Evolutionary conservation across 2,888 invertebrate genomes (phyloP).

Genomic region (Tinea trinotella): DNA sequence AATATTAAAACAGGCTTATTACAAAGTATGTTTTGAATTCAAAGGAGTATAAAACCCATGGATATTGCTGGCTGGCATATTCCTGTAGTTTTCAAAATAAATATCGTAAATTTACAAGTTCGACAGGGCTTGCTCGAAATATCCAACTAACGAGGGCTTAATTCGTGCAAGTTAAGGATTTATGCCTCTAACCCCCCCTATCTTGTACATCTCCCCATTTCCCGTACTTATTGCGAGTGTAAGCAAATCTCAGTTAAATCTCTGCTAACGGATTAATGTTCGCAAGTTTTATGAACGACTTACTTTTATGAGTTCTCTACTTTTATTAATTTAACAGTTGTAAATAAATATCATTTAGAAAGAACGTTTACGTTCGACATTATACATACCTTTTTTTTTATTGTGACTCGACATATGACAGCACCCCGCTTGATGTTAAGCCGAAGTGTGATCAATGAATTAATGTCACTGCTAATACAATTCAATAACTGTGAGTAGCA

Average conservation of each 20-base stretch:
- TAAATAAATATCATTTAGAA: no score
- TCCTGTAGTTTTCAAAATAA: slow-evolving; percentile 26
- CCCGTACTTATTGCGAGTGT: neutral
- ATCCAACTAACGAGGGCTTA: slow-evolving; percentile 30
- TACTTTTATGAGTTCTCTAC: no score
- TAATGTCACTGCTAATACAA: no score
- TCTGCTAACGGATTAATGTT: neutral
- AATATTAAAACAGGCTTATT: no score
- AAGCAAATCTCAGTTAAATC: neutral
- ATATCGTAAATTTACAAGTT: slow-evolving; percentile 24
- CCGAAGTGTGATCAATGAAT: no score
- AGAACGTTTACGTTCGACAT: no score
- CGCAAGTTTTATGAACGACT: neutral
- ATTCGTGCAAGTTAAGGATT: slow-evolving; percentile 35
- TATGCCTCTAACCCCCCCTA: slow-evolving; percentile 24
- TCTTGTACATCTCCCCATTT: neutral
- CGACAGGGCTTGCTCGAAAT: slow-evolving; percentile 22
- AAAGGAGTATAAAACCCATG: slow-evolving; percentile 18
- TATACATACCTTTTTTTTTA: no score
- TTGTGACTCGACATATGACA: no score
- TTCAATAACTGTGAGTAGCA: no score
- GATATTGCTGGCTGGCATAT: slow-evolving; percentile 23
- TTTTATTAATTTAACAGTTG: no score
- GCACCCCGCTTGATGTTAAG: no score
- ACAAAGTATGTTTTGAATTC: no score